Base-by-base conservation (phyloP, 2,113 vertebrate species). In the Amia ocellicauda region DNA sequence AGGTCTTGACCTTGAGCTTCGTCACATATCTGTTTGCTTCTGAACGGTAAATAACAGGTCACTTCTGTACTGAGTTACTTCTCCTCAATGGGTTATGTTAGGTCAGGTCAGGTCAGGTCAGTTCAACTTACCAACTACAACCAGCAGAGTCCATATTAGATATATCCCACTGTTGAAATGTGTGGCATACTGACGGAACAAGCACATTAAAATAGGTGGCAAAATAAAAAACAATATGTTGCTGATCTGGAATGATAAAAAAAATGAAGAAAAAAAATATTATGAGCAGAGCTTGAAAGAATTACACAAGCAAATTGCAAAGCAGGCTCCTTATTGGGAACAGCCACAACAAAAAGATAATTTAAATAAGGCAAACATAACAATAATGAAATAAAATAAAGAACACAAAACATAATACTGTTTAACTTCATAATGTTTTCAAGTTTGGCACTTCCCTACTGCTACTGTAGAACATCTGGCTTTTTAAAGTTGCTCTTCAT, bases 151-250 rank as follows among this genome's bases (percentile, higher is more conserved):
- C 97, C 97, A 98, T 80, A 98, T 98, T 74, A 98, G 88, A 85
- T 99, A 95, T 83, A 99, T 99, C 74, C 96, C 96, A 55, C 90
- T 98, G 93, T 98, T 99, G 94, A 99, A 99, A 83, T 92, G 96
- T 52, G 91, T 85, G 64, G 97, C 97, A 0, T 98, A 98, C 75
- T 98, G 94, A 73, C 89, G 93, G 70, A 98, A 98, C 73, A 99
- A 89, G 79, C 89, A 94, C 94, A 98, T 98, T 85, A 97, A 92
- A 85, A 98, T 96, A 68, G 95, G 95, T 3, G 96, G 97, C 67
- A 98, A 88, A 83, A 99, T 71, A 81, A 98, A 98, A 91, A 98
- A 98, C 79, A 98, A 85, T 79, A 98, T 4, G 80, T 99, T 99
- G 94, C 95, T 99, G 86, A 98, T 96, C 97, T 98, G 86, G 73